Base-by-base conservation (phyloP, 2,888 invertebrate species). In the Tortrix viridana region DNA sequence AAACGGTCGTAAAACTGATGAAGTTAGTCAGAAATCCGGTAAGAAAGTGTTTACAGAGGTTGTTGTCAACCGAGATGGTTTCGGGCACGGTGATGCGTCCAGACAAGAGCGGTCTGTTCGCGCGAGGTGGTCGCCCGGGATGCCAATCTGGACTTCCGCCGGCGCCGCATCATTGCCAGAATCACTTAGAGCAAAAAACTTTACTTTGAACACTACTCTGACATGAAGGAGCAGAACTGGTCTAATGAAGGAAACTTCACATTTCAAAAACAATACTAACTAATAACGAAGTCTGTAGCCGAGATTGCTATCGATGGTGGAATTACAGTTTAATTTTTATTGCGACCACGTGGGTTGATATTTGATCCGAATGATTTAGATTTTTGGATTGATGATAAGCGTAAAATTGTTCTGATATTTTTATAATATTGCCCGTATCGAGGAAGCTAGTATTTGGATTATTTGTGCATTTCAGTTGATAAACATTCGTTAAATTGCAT, bases 111-210 rank as follows among this genome's bases (percentile, higher is more conserved):
- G 71, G 71, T 72, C 74, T 85, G 82, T 85, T 74, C 74, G 69
- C 56, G 65, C 65, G 77, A 84, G 87, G 84, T 84, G 81, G 84
- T 79, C 84, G 84, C 79, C 80, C 83, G 77, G 81, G 74, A 79
- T 75, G 79, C 77, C 81, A 78, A 83, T 84, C 78, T 71, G 69
- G 67, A 79, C 85, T 85, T 90, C 90, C 91, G 89, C 86, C 90
- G 90, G 89, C 89, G 88, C 80, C 82, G 76, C 76, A 77, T 78
- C 83, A 84, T 81, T 84, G 82, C 84, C 82, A 86, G 81, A 81
- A 82, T 82, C 85, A 82, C 81, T 86, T 82, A 84, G 73, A 68
- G 71, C 75, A 74, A 75, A 74, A 81, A 73, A 18, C 16, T 12
- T 62, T 65, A 52, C 65, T 50, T 46, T 16, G 23, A 49, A 44